Evolutionary conservation across 1,140 invertebrate species (phyloP).

Genomic region (Brachionus asplanchnoidis): DNA sequence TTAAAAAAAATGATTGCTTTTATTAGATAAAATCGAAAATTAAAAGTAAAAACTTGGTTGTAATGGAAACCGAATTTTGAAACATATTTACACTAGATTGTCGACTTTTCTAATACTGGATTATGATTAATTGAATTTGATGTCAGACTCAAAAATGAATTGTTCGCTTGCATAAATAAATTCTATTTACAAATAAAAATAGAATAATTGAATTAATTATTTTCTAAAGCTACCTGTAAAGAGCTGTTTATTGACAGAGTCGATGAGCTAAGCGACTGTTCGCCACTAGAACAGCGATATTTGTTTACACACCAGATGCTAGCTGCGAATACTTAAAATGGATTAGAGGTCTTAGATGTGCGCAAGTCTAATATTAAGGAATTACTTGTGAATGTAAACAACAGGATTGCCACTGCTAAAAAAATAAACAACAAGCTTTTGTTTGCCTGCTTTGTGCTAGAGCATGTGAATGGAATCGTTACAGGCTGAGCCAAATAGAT

Average conservation of each 20-base stretch:
- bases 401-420: background rate
- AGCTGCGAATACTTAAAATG: background rate
- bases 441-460: background rate
- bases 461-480: background rate
- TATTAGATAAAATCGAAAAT: conserved; percentile 25
- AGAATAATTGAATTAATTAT: background rate
- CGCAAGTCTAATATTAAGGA: background rate
- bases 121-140: conserved; percentile 4
- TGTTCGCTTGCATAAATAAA: conserved; percentile 5
- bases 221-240: background rate
- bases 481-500: background rate
- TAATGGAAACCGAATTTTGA: background rate
- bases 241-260: conserved; percentile 17
- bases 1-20: no score
- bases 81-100: conserved; percentile 21
- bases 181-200: background rate
- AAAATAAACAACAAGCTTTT: background rate
- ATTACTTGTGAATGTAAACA: background rate
- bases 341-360: background rate
- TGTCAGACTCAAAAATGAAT: background rate
- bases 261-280: background rate
- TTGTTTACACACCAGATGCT: background rate
- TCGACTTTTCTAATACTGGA: conserved; percentile 17
- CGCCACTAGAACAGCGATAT: background rate
- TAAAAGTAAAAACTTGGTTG: conserved; percentile 3